These are phyloP conservation scores for Himantopus leucocephalus DNA, from an alignment of 2,113 vertebrate species.

Conservation along the genomic window DNA sequence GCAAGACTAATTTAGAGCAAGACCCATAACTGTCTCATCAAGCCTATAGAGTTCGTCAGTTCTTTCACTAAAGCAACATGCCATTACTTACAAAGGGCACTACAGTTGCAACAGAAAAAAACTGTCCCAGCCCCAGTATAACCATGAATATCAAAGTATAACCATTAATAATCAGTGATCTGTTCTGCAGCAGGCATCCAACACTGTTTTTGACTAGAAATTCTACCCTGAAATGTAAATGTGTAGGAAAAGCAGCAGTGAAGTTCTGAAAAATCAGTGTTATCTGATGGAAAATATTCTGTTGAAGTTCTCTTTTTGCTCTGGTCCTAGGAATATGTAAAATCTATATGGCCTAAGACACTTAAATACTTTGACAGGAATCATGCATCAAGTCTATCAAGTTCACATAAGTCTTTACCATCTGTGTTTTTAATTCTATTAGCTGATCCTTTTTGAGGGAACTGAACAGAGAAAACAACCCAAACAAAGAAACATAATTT, in stretches of 20 bases:
- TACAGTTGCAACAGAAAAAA: not conserved
- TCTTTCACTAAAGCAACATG: not conserved
- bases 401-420: not conserved
- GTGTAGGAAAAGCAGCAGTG: rapidly evolving
- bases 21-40: not conserved
- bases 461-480: not conserved
- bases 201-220: not conserved
- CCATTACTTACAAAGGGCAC: not conserved
- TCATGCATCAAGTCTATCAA: not conserved
- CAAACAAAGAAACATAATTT: not conserved
- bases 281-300: not conserved
- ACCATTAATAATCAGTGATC: not conserved
- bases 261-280: not conserved
- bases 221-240: not conserved
- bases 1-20: not conserved
- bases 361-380: not conserved
- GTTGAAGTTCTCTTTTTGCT: not conserved
- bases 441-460: not conserved
- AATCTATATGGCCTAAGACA: not conserved
- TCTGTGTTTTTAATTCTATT: not conserved
- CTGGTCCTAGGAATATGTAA: not conserved
- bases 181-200: not conserved
- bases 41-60: not conserved
- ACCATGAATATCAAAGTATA: not conserved
- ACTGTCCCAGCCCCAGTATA: rapidly evolving